Percentiles rank a stretch among this genome's conserved stretches.
These are phyloP conservation scores for Dipodomys merriami DNA, from an alignment of 2,113 vertebrate genomes.

Conservation along the genomic window DNA sequence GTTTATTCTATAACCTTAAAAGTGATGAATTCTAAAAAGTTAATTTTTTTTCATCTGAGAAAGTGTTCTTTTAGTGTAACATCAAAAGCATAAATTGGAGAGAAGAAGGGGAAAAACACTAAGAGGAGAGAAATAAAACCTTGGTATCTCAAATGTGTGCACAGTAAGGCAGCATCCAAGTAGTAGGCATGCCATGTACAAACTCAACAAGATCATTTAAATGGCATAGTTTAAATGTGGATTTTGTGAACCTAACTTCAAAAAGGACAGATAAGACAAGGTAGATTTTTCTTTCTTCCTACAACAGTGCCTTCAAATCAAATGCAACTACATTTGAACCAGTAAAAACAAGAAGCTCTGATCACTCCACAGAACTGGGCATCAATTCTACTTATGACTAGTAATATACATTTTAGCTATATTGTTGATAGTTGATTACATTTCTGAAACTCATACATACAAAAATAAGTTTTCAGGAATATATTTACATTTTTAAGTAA, in stretches of 20 bases:
- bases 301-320: background rate
- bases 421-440: background rate
- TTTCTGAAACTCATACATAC: conserved; percentile 33
- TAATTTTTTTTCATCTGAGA: background rate
- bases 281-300: background rate
- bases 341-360: background rate
- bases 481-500: conserved; percentile 21
- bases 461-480: conserved; percentile 40
- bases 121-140: background rate
- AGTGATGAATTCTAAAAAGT: background rate
- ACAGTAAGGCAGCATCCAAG: background rate
- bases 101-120: background rate
- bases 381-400: background rate
- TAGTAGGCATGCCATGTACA: background rate
- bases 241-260: conserved; percentile 11
- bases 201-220: background rate
- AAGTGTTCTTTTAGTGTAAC: background rate
- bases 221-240: background rate
- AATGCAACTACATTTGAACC: conserved; percentile 2
- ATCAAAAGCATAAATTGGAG: background rate
- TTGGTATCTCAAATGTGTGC: background rate
- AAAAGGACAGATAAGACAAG: background rate
- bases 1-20: background rate
- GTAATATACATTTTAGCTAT: background rate
- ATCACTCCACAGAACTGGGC: background rate